Conservation (phyloP, 2,797 vertebrate genomes). For the Tokudaia muenninki region DNA sequence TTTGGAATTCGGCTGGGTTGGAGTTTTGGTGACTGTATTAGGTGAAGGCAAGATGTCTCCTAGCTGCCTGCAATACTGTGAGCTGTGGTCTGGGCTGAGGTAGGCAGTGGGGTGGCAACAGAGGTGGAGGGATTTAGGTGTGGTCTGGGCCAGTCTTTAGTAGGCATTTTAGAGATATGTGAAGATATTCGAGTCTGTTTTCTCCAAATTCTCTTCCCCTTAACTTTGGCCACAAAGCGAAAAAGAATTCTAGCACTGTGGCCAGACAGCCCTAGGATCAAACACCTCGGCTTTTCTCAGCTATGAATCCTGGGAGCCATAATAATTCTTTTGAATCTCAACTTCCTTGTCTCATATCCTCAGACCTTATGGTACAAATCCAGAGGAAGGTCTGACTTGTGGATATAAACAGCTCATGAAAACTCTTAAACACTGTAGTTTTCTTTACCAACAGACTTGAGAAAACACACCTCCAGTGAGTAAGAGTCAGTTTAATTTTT, state of each 20-base stretch:
- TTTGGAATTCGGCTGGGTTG: not conserved
- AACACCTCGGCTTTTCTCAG: not conserved
- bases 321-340: not conserved
- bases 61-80: not conserved
- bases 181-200: not conserved
- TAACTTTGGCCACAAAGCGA: not conserved
- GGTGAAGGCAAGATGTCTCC: not conserved
- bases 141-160: not conserved
- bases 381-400: slow-evolving; percentile 5
- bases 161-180: not conserved
- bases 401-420: not conserved
- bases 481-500: slow-evolving; percentile 59
- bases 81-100: not conserved
- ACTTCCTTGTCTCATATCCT: not conserved
- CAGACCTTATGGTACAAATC: not conserved
- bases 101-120: not conserved
- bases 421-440: slow-evolving; percentile 15
- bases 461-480: slow-evolving; percentile 44
- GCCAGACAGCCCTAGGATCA: not conserved
- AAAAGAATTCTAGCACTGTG: not conserved
- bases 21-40: not conserved
- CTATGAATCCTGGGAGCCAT: not conserved
- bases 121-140: not conserved
- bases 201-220: not conserved
- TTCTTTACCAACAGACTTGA: slow-evolving; percentile 34